Evolutionary conservation across 2,888 invertebrate genomes (phyloP).

Genomic region (Melanostoma mellinum): DNA sequence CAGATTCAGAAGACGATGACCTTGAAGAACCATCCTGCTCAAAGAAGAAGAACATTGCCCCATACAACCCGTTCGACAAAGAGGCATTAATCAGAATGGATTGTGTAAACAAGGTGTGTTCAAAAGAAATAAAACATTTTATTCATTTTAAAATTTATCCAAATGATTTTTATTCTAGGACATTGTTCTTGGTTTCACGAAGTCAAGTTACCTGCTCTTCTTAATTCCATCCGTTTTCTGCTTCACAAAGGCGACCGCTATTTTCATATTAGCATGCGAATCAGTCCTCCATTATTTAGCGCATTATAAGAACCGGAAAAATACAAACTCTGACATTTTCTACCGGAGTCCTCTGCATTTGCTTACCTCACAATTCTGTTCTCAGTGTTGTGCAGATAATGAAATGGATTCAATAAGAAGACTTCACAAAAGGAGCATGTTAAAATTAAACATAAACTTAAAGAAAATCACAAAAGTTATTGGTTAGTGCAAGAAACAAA

Average conservation of each 20-base stretch:
- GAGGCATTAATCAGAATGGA: slow-evolving; percentile 80
- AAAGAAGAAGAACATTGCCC: slow-evolving; percentile 49
- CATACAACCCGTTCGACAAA: slow-evolving; percentile 66
- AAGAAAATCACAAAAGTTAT: slow-evolving; percentile 80
- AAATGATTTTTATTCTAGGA: slow-evolving; percentile 75
- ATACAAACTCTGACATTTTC: slow-evolving; percentile 84
- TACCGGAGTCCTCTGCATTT: slow-evolving; percentile 88
- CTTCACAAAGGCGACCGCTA: slow-evolving; percentile 83
- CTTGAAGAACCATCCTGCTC: slow-evolving; percentile 60
- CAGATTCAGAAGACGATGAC: slow-evolving; percentile 25
- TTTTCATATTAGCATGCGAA: slow-evolving; percentile 84
- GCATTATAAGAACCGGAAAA: slow-evolving; percentile 86
- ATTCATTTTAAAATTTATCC: background rate
- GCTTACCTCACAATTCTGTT: slow-evolving; percentile 87
- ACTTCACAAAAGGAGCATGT: slow-evolving; percentile 85
- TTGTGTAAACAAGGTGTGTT: slow-evolving; percentile 78
- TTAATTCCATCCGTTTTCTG: slow-evolving; percentile 85
- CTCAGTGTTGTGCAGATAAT: slow-evolving; percentile 85
- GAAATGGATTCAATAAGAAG: slow-evolving; percentile 86
- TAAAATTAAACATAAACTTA: slow-evolving; percentile 77
- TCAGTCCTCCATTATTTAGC: slow-evolving; percentile 86
- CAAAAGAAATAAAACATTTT: background rate
- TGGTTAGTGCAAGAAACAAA: slow-evolving; percentile 25
- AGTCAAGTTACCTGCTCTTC: slow-evolving; percentile 83
- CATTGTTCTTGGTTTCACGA: slow-evolving; percentile 80